Conservation (phyloP, 2,797 vertebrate genomes). For the Pseudocheirus occidentalis region DNA sequence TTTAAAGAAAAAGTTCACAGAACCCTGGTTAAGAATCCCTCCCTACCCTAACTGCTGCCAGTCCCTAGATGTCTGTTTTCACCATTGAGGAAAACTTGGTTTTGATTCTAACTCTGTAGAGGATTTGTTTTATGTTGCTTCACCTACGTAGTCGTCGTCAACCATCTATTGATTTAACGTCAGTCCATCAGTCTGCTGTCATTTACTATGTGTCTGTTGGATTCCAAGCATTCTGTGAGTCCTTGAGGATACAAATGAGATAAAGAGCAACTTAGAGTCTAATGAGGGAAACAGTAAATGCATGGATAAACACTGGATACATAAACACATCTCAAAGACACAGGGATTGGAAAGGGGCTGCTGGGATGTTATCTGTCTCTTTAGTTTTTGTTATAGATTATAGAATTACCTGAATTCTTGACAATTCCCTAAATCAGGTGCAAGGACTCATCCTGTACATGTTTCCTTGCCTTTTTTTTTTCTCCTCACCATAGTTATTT, state of each 20-base stretch:
- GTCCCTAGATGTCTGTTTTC: neutral
- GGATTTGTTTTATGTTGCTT: neutral
- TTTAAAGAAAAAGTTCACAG: neutral
- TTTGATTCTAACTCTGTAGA: neutral
- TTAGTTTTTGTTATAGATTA: neutral
- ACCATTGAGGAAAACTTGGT: neutral
- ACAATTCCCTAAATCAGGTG: neutral
- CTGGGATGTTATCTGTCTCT: neutral
- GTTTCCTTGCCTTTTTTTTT: neutral
- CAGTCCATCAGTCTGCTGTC: neutral
- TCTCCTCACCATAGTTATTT: neutral
- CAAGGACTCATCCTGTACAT: neutral
- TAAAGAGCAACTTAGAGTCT: neutral
- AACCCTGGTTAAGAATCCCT: neutral
- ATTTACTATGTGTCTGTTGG: neutral
- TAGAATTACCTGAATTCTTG: neutral
- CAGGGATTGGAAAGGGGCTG: neutral
- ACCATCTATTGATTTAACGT: neutral
- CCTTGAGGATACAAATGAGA: neutral
- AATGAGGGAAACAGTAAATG: neutral
- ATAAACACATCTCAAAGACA: neutral
- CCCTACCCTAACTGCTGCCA: constrained; percentile 1
- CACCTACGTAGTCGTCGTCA: neutral
- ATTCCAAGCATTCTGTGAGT: neutral
- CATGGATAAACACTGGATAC: neutral